phyloP scores from a whole-genome alignment of 2,797 vertebrate species.

The Sebastes oblongus region DNA sequence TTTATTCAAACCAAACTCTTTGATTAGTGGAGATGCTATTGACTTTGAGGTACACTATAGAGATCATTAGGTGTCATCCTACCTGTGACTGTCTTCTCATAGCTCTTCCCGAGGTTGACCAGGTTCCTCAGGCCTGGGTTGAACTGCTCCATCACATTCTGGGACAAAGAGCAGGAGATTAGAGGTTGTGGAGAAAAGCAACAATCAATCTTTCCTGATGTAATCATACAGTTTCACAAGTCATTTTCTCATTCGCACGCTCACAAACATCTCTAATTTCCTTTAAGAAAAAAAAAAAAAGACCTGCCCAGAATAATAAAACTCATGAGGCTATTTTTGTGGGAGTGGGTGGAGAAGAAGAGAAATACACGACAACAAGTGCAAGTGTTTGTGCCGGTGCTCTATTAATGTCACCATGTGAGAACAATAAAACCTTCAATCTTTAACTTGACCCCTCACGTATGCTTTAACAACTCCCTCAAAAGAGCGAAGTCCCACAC shows the following conservation, averaged over 20 bases:
- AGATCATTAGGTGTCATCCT: constrained; percentile 38
- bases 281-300: neutral
- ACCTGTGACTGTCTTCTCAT: constrained; percentile 96
- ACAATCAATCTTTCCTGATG: neutral
- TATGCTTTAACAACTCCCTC: constrained; percentile 43
- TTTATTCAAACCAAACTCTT: neutral
- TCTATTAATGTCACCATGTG: constrained; percentile 59
- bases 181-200: neutral
- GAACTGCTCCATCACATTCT: constrained; percentile 99
- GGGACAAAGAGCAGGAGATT: constrained; percentile 25
- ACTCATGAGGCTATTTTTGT: constrained; percentile 25
- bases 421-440: constrained; percentile 72
- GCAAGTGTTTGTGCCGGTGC: constrained; percentile 20
- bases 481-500: constrained; percentile 74
- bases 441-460: constrained; percentile 72
- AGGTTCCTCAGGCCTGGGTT: constrained; percentile 95
- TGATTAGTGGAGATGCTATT: neutral
- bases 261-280: neutral
- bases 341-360: constrained; percentile 24
- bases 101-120: constrained; percentile 97
- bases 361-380: constrained; percentile 32
- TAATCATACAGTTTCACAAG: neutral
- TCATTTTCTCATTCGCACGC: neutral
- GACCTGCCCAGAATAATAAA: neutral
- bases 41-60: neutral